phyloP scores from a whole-genome alignment of 2,888 invertebrate species.

The Cremastinae sp. region DNA sequence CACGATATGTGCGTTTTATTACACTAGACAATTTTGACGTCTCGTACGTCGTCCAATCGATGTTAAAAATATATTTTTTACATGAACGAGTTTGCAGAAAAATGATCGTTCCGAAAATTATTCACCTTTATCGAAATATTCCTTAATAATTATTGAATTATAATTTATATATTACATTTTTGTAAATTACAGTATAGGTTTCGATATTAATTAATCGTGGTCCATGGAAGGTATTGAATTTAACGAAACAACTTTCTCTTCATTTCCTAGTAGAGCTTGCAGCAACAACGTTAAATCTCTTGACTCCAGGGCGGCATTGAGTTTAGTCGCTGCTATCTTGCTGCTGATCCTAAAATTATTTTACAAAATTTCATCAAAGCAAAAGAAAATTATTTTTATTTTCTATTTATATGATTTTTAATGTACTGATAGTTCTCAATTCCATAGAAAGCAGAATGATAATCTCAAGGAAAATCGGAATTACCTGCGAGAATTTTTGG shows the following conservation, averaged over 20 bases:
- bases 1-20: constrained; percentile 67
- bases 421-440: no score
- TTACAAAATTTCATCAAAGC: no score
- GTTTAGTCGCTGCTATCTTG: constrained; percentile 71
- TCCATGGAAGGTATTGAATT: constrained; percentile 53
- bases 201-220: constrained; percentile 22
- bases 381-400: no score
- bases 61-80: constrained; percentile 80
- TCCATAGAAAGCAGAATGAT: background rate
- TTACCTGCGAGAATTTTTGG: constrained; percentile 75
- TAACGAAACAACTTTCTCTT: constrained; percentile 35
- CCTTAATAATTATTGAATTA: background rate
- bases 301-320: constrained; percentile 71
- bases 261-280: constrained; percentile 70
- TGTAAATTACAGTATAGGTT: background rate
- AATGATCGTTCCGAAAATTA: constrained; percentile 41
- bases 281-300: constrained; percentile 70
- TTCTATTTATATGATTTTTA: no score
- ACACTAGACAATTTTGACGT: constrained; percentile 64
- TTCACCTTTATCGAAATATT: constrained; percentile 19
- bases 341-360: constrained; percentile 70
- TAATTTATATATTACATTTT: background rate
- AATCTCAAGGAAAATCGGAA: background rate
- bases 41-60: constrained; percentile 71
- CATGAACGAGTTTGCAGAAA: constrained; percentile 75